Percentiles rank a stretch among this genome's conserved stretches.
phyloP scores from a whole-genome alignment of 1,140 invertebrate species.

The Archegozetes longisetosus region DNA sequence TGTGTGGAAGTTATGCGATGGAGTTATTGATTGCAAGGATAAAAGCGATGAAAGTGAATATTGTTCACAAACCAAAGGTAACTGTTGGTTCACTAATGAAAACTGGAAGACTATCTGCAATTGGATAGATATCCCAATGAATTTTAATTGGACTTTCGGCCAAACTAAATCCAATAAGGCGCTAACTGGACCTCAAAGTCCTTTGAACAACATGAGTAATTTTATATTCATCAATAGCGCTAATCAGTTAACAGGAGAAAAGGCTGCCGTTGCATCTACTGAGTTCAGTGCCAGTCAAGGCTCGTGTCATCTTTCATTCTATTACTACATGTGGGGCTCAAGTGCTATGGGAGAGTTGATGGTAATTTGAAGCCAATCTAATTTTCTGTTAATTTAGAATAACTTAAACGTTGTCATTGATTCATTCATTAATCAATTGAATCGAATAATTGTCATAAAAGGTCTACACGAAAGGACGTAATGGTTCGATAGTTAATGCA shows the following conservation, averaged over 20 bases:
- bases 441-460: too few species aligned
- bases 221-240: conserved; percentile 24
- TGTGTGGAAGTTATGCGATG: conserved; percentile 1
- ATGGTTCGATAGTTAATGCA: conserved; percentile 5
- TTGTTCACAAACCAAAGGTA: conserved; percentile 5
- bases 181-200: conserved; percentile 1
- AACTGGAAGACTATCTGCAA: conserved; percentile 1
- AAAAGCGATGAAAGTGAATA: not conserved
- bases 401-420: too few species aligned
- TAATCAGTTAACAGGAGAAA: conserved; percentile 17
- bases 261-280: conserved; percentile 22
- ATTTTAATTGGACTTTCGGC: not conserved
- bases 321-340: conserved; percentile 27
- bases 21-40: conserved; percentile 1
- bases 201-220: not conserved
- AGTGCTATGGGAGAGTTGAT: conserved; percentile 23
- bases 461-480: conserved; percentile 18
- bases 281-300: conserved; percentile 22
- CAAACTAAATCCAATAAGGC: not conserved
- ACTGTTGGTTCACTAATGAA: not conserved
- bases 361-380: too few species aligned
- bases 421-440: too few species aligned
- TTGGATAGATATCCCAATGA: not conserved
- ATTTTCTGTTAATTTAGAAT: too few species aligned
- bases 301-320: conserved; percentile 25